phyloP scores from a whole-genome alignment of 2,888 invertebrate species.

The Phyto melanocephala region DNA sequence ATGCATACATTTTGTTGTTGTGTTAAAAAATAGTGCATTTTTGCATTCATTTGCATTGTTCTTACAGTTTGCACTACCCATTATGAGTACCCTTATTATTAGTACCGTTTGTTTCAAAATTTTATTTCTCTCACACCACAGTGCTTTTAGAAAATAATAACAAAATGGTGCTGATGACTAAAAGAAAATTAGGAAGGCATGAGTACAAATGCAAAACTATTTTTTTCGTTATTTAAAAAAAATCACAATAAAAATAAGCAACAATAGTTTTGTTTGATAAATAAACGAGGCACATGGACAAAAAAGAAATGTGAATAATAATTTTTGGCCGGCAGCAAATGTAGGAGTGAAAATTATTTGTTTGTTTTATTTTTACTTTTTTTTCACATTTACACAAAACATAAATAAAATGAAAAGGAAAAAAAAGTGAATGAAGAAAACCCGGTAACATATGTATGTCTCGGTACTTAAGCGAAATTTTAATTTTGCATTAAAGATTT shows the following conservation, averaged over 20 bases:
- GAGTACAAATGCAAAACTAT: not conserved
- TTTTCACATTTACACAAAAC: slow-evolving; percentile 27
- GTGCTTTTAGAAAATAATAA: slow-evolving; percentile 12
- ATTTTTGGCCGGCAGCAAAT: slow-evolving; percentile 45
- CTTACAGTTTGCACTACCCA: no score
- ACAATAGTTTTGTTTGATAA: slow-evolving; percentile 46
- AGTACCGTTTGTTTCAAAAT: no score
- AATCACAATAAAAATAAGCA: slow-evolving; percentile 26
- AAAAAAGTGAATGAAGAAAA: slow-evolving; percentile 19
- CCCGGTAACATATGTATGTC: slow-evolving; percentile 46
- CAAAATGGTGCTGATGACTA: slow-evolving; percentile 15
- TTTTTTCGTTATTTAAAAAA: slow-evolving; percentile 2
- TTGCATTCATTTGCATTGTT: no score
- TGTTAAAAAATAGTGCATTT: no score
- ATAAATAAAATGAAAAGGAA: slow-evolving; percentile 5
- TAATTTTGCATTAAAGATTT: slow-evolving; percentile 27
- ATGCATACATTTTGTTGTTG: no score
- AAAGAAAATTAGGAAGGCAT: slow-evolving; percentile 27
- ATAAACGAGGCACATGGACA: slow-evolving; percentile 9
- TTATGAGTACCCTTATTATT: no score
- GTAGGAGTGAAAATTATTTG: not conserved
- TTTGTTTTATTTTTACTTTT: no score
- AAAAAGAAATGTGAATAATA: not conserved
- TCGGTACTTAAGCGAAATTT: not conserved
- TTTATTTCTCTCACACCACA: not conserved